Conservation (phyloP, 30 jellyfish, hydroid and myxozoan genomes). For the Aurelia aurita region DNA sequence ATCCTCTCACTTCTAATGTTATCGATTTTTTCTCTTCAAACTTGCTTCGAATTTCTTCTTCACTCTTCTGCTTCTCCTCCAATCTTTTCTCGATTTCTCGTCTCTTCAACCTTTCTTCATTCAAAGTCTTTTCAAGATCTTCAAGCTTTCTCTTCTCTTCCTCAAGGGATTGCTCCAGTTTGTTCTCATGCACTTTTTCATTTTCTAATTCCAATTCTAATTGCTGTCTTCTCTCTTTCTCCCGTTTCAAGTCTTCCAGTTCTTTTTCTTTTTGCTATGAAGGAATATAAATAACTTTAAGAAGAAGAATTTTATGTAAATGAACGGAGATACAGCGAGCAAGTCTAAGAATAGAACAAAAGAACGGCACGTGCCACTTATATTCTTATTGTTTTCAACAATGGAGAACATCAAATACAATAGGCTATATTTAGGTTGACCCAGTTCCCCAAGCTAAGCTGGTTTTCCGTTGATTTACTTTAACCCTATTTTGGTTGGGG, state of each 20-base stretch:
- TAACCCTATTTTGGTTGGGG: too few species aligned
- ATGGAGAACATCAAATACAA: too few species aligned
- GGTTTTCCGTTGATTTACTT: too few species aligned
- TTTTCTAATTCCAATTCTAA: constrained; percentile 76
- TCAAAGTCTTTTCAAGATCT: constrained; percentile 77
- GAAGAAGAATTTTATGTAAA: too few species aligned
- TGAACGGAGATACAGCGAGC: too few species aligned
- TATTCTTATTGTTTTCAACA: too few species aligned
- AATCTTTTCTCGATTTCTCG: constrained; percentile 80
- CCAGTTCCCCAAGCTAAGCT: too few species aligned
- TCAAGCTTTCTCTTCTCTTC: constrained; percentile 86
- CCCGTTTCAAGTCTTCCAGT: constrained; percentile 87
- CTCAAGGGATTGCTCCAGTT: constrained; percentile 78
- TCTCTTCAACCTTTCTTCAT: constrained; percentile 85
- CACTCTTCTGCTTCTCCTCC: constrained; percentile 57
- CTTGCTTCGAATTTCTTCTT: constrained; percentile 34
- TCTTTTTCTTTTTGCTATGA: constrained; percentile 94
- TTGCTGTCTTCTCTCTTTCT: constrained; percentile 84
- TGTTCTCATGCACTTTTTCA: constrained; percentile 83
- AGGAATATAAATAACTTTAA: background rate
- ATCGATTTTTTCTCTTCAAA: constrained; percentile 28
- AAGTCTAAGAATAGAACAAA: too few species aligned
- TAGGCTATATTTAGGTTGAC: too few species aligned
- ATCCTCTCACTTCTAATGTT: constrained; percentile 16
- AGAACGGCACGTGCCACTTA: too few species aligned